Conservation (phyloP, 2,113 vertebrate genomes). For the Odobenus rosmarus region DNA sequence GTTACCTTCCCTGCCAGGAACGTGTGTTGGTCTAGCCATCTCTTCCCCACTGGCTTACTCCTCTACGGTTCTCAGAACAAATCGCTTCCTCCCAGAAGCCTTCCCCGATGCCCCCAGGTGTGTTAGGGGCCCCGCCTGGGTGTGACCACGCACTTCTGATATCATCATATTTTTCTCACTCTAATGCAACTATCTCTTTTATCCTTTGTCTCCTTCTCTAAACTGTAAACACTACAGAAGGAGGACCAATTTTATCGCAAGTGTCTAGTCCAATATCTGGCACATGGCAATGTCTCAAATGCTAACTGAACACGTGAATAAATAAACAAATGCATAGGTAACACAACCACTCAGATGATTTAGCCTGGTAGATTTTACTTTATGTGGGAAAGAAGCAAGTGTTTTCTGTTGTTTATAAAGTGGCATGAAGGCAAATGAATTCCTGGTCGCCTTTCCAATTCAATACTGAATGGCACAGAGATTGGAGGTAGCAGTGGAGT, state of each 20-base stretch:
- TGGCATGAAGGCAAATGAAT: neutral
- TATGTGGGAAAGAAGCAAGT: neutral
- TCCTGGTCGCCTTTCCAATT: neutral
- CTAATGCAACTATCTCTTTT: neutral
- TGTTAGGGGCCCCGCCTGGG: neutral
- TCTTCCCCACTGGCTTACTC: neutral
- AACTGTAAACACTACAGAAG: neutral
- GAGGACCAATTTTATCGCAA: neutral
- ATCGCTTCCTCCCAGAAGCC: rapidly evolving
- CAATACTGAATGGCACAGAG: neutral
- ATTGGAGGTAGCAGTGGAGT: neutral
- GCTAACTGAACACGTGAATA: neutral
- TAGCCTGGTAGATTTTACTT: neutral
- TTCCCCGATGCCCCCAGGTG: neutral
- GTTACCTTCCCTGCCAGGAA: neutral
- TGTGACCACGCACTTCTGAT: neutral
- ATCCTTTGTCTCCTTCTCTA: neutral
- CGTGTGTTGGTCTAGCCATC: neutral
- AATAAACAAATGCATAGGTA: neutral
- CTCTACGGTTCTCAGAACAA: neutral
- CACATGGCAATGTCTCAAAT: neutral
- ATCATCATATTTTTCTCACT: neutral
- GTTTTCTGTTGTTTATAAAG: conserved; percentile 32
- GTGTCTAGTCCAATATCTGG: neutral
- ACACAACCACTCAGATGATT: neutral